Base-by-base conservation (phyloP, 2,888 invertebrate genomes). In the Spicauda simplicius region DNA sequence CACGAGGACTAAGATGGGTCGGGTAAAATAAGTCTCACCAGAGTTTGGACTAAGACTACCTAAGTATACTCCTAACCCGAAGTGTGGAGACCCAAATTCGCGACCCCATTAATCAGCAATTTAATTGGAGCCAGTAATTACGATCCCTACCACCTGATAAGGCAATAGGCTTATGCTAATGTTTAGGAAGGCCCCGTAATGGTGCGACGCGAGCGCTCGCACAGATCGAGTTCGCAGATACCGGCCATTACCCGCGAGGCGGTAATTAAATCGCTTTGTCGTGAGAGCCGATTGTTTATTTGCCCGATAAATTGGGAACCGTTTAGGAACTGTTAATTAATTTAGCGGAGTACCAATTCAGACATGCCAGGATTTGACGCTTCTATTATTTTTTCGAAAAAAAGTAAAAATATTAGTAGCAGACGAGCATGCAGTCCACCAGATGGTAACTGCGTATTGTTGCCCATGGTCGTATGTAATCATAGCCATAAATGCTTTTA, bases 131-230 rank as follows among this genome's bases (percentile, higher is more conserved):
- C 54, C 45, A 16, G 33, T 50, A 60, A 60, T 60, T 60, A 60
- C 60, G 60, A 60, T 62, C 54, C 16, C 62, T 54, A 16, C 25
- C 63, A 56, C 55, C 56, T 67, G 71, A 71, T 74, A 72, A 67
- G 63, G 54, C 12, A 60, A 62, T 55, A 63, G 62, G 62, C 58
- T 70, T 70, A 72, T 73, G 71, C 69, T 72, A 73, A 73, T 72
- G 68, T 16, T 2, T 16, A 58, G 69, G 72, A 69, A 70, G 69
- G 70, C 54, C 61, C 59, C 67, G 61, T 50, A 71, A 69, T 65
- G 69, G 62, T 63, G 71, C 54, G 54, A 54, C 66, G 69, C 62
- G 52, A 37, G 54, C 54, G 16, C 54, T 20, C 33, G 19, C 59
- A n/a, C 20, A 41, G 62, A 62, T 62, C 62, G 41, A 41, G 16